Evolutionary conservation across 92 coral and sea anemone species (phyloP), one percentile per base, ranked within the genome.

Genomic region (Siderastrea radians): DNA sequence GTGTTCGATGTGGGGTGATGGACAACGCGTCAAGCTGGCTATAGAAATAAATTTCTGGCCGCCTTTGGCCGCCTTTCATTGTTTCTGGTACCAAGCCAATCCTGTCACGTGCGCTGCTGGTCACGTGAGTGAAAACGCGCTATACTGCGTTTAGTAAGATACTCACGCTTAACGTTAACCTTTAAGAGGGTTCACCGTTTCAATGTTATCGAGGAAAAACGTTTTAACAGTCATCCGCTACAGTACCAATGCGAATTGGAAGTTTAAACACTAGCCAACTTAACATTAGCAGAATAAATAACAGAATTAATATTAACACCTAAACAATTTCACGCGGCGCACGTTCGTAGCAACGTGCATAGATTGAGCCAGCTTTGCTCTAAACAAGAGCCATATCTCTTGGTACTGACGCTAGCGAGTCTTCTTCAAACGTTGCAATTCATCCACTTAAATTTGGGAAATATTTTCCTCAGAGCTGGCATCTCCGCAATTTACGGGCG

Each of bases 301-400:
- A 76, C 12, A 3, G 62, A 9, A 75, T 75, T 75, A 1, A 43
- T 15, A 54, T 15, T 43, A 57, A 75, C 49, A 54, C 60, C 66
- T 14, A 38, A 76, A 12, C 51, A 76, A 57, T 17, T 38, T 8
- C 60, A 54, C 57, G 49, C 43, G n/a, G 77, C 58, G 57, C 76
- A 48, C 43, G 15, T 55, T 7, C 10, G n/a, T 16, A 68, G 43
- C 5, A 68, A 68, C n/a, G 15, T n/a, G 8, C n/a, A 3, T 14
- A 69, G 46, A 9, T 44, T 55, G 49, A 53, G 80, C 66, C 50
- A 76, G 43, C 66, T 43, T 76, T 55, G 58, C 60, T 73, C 59
- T 0, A 69, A 69, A 46, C 74, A 69, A 69, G 74, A 48, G 19
- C 4, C n/a, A 69, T 14, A 69, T 73, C 60, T 73, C 61, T 60